Conservation (phyloP, 2,797 vertebrate species). For the Arremon aurantiirostris region DNA sequence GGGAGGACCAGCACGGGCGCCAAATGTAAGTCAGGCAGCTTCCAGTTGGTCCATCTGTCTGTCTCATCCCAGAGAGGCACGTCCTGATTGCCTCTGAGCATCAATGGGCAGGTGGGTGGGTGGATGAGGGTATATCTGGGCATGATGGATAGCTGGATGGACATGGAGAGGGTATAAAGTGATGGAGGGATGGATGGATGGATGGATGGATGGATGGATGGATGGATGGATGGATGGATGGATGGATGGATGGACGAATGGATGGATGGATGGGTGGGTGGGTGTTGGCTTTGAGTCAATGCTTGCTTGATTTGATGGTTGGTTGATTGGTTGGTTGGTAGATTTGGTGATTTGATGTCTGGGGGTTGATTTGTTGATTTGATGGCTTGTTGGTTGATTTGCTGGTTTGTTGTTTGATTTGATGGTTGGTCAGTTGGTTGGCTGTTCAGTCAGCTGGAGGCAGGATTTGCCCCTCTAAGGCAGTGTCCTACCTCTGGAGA, state of each 20-base stretch:
- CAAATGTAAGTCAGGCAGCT: slow-evolving; percentile 83
- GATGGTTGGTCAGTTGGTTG: too few relatives aligned
- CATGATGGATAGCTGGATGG: neutral
- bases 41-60: fast-evolving
- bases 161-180: neutral
- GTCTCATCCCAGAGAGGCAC: neutral
- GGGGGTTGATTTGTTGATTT: neutral
- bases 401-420: neutral
- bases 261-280: neutral
- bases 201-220: neutral
- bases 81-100: neutral
- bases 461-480: neutral
- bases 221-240: neutral
- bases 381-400: neutral
- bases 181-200: neutral
- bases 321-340: neutral
- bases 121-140: neutral
- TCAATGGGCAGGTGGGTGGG: neutral
- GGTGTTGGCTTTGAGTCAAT: neutral
- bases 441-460: neutral
- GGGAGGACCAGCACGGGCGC: slow-evolving; percentile 87
- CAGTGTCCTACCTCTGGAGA: neutral
- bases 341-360: neutral
- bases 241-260: neutral
- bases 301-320: neutral